These are phyloP conservation scores for Conus betulinus DNA, from an alignment of 1,140 invertebrate genomes.

Conservation along the genomic window DNA sequence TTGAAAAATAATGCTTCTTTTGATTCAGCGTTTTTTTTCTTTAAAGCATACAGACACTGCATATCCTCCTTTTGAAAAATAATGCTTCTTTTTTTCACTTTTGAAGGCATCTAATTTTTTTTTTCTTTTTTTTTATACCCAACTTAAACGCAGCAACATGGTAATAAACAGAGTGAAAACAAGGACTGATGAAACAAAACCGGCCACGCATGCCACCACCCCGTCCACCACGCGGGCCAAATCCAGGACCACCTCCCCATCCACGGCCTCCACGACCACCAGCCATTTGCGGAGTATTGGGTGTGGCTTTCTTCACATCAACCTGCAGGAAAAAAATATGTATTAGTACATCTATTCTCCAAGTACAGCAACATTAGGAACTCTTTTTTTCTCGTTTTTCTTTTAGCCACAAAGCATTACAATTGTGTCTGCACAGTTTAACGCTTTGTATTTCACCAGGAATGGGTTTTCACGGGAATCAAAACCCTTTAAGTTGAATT, in stretches of 20 bases:
- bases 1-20: too few relatives aligned
- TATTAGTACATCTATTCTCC: not conserved
- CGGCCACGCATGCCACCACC: constrained; percentile 64
- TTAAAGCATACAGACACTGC: too few relatives aligned
- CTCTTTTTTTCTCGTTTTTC: not conserved
- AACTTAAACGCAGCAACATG: not conserved
- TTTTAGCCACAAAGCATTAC: constrained; percentile 26
- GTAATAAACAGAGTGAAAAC: not conserved
- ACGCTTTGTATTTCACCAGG: constrained; percentile 33
- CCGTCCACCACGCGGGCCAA: constrained; percentile 38
- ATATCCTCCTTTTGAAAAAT: too few relatives aligned
- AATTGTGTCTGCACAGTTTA: constrained; percentile 25
- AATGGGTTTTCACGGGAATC: constrained; percentile 30
- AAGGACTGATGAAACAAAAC: not conserved
- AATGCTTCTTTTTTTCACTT: too few relatives aligned
- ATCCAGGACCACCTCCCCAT: constrained; percentile 64
- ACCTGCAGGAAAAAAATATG: constrained; percentile 62
- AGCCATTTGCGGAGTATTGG: constrained; percentile 82
- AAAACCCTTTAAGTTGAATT: constrained; percentile 31
- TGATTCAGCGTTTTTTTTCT: too few relatives aligned
- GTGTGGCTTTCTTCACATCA: constrained; percentile 95
- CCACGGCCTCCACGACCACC: constrained; percentile 77
- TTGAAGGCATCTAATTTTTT: not conserved
- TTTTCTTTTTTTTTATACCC: not conserved
- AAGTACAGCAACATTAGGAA: not conserved